These are phyloP conservation scores for Chorisops tibialis DNA, from an alignment of 2,888 invertebrate genomes.

Conservation along the genomic window DNA sequence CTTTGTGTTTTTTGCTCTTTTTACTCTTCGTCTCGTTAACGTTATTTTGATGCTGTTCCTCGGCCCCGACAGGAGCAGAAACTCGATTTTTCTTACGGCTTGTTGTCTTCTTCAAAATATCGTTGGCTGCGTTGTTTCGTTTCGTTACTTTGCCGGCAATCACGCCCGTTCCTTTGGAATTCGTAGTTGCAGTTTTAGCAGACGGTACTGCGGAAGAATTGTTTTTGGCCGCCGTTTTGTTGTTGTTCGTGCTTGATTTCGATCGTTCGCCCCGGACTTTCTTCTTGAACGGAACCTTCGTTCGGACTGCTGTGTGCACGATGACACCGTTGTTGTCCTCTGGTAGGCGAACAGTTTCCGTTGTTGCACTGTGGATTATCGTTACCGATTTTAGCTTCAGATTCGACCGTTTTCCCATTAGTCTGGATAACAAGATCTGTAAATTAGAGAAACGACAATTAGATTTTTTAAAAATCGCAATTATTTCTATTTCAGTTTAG, in stretches of 20 bases:
- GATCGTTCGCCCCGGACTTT: conserved; percentile 60
- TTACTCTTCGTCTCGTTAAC: conserved; percentile 50
- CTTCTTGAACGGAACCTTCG: conserved; percentile 82
- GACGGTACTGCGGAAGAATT: neutral
- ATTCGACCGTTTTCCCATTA: conserved; percentile 75
- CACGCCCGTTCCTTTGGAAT: neutral
- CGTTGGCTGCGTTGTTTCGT: conserved; percentile 31
- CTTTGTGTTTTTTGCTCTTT: conserved; percentile 60
- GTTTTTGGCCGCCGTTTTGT: conserved; percentile 31
- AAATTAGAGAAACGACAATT: too few species aligned
- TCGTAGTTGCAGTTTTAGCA: neutral
- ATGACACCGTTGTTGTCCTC: conserved; percentile 72
- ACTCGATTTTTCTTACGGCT: conserved; percentile 52
- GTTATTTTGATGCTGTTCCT: conserved; percentile 53
- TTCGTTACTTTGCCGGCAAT: conserved; percentile 26
- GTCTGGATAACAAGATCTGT: conserved; percentile 75
- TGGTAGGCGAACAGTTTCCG: conserved; percentile 81
- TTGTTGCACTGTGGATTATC: conserved; percentile 85
- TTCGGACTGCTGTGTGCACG: conserved; percentile 81
- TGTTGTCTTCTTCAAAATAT: conserved; percentile 46
- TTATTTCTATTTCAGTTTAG: too few species aligned
- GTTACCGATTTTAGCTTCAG: conserved; percentile 82
- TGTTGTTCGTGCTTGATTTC: conserved; percentile 33
- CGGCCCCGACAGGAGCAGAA: conserved; percentile 53
- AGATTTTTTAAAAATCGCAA: too few species aligned